Evolutionary conservation across 2,797 vertebrate species (phyloP).

Genomic region (Crocodylus rhombifer): DNA sequence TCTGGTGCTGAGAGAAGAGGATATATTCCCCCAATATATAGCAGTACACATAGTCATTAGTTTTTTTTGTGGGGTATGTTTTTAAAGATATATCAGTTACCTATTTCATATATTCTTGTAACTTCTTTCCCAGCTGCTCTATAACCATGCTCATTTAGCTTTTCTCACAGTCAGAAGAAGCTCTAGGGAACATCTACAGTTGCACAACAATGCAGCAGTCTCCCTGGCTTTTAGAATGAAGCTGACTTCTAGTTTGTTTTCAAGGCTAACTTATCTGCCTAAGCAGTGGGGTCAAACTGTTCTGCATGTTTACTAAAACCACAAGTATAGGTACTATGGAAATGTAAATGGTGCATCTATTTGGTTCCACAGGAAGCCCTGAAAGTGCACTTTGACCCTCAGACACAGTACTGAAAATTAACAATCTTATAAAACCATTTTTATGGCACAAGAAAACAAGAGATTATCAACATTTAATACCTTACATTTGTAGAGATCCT

Average conservation of each 20-base stretch:
- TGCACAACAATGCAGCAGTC: not conserved
- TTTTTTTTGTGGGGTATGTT: not conserved
- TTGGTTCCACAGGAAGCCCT: no score
- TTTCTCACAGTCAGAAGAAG: accelerated
- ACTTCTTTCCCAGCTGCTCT: not conserved
- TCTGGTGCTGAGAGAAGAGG: not conserved
- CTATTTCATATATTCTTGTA: not conserved
- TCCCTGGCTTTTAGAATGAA: not conserved
- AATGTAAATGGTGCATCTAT: not conserved
- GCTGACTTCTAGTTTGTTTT: not conserved
- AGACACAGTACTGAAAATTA: not conserved
- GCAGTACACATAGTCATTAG: not conserved
- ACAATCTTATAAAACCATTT: not conserved
- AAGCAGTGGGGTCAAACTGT: not conserved
- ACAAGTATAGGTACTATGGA: not conserved
- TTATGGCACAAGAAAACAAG: not conserved
- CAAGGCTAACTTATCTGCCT: not conserved
- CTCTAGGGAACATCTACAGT: not conserved
- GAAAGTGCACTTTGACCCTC: no score
- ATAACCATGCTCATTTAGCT: not conserved
- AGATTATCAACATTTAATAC: not conserved
- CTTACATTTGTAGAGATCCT: not conserved
- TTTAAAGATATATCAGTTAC: not conserved
- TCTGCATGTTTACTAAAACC: not conserved
- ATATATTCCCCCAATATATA: not conserved